These are phyloP conservation scores for Leptosomus discolor DNA, from an alignment of 2,113 vertebrate species.

Conservation along the genomic window DNA sequence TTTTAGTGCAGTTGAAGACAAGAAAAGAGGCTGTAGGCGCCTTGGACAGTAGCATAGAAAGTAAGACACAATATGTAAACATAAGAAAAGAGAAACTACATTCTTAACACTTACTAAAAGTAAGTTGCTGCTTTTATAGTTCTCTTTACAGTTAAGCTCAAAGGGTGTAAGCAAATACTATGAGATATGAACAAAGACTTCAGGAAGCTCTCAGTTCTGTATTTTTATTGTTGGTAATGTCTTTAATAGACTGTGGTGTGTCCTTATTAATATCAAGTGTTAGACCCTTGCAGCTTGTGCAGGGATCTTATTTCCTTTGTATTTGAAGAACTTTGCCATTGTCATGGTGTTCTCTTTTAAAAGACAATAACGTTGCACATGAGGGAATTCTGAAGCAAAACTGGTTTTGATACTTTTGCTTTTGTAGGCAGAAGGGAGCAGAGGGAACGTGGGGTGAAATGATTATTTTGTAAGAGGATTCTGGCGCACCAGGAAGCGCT, in stretches of 20 bases:
- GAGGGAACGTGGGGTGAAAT: background rate
- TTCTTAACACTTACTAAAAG: background rate
- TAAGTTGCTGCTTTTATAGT: background rate
- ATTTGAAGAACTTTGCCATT: background rate
- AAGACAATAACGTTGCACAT: fast-evolving
- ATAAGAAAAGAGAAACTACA: background rate
- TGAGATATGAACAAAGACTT: background rate
- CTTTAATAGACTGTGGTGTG: background rate
- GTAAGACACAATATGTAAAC: background rate
- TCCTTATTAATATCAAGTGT: background rate
- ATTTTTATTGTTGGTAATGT: background rate
- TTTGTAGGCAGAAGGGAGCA: background rate
- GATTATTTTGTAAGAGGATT: slow-evolving; percentile 13
- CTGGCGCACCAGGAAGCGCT: background rate
- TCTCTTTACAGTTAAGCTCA: background rate
- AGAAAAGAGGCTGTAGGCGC: background rate
- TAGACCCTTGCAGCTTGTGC: background rate
- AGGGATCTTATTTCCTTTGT: background rate
- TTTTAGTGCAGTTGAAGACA: background rate
- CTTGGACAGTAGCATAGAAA: background rate
- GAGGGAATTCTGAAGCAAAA: background rate
- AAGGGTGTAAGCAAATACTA: background rate
- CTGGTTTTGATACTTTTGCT: background rate
- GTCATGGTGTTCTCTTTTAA: background rate
- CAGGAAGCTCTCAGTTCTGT: background rate